Percentiles rank a stretch among this genome's conserved stretches.
These are phyloP conservation scores for Clarias gariepinus DNA, from an alignment of 2,113 vertebrate species.

Conservation along the genomic window DNA sequence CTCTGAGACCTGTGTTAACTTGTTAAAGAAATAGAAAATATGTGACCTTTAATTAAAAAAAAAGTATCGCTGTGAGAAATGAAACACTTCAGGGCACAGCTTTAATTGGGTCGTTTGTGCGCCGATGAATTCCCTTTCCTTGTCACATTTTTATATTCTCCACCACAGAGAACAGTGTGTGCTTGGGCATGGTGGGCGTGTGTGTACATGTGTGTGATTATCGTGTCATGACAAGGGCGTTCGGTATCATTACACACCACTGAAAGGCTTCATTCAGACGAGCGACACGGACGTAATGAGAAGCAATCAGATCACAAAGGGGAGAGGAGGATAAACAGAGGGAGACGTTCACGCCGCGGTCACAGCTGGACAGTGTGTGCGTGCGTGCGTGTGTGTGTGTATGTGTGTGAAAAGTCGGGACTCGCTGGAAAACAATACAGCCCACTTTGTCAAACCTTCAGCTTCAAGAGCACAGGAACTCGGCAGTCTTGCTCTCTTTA, in stretches of 20 bases:
- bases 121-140: background rate
- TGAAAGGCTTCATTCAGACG: slow-evolving; percentile 56
- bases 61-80: background rate
- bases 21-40: too few relatives aligned
- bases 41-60: too few relatives aligned
- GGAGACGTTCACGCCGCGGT: slow-evolving; percentile 16
- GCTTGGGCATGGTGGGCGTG: background rate
- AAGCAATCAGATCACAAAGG: slow-evolving; percentile 36
- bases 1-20: too few relatives aligned
- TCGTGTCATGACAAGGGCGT: slow-evolving; percentile 56
- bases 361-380: slow-evolving; percentile 57
- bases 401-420: background rate
- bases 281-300: slow-evolving; percentile 44
- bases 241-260: slow-evolving; percentile 22
- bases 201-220: slow-evolving; percentile 22
- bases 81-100: background rate
- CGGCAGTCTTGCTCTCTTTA: slow-evolving; percentile 8
- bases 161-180: background rate
- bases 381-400: too few relatives aligned
- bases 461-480: slow-evolving; percentile 56
- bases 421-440: slow-evolving; percentile 57
- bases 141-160: background rate
- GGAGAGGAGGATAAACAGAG: background rate
- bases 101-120: background rate
- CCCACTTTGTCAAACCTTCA: slow-evolving; percentile 59